phyloP scores from a whole-genome alignment of 2,797 vertebrate genomes.

The Rhincodon typus region DNA sequence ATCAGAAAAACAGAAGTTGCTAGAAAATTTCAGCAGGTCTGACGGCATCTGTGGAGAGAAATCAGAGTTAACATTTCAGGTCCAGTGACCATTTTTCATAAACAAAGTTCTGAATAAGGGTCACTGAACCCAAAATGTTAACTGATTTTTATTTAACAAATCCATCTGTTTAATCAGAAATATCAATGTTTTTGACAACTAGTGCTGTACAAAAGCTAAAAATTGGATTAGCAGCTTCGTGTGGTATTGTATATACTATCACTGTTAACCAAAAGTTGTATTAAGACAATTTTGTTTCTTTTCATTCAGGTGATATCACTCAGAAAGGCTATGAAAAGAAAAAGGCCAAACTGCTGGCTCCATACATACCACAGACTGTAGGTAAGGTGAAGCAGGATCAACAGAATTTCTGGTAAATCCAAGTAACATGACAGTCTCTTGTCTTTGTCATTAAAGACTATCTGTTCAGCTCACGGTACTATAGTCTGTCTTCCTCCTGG shows the following conservation, averaged over 20 bases:
- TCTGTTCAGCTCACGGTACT: not conserved
- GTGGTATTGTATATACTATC: not conserved
- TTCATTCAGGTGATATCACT: constrained; percentile 55
- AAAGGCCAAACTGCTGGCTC: constrained; percentile 52
- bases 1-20: too few relatives aligned
- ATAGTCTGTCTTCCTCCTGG: not conserved
- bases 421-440: not conserved
- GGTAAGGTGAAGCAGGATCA: constrained; percentile 43
- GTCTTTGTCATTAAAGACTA: not conserved
- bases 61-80: too few relatives aligned
- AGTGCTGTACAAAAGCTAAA: not conserved
- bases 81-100: too few relatives aligned
- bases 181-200: not conserved
- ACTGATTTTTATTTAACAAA: too few relatives aligned
- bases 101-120: too few relatives aligned
- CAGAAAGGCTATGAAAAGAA: constrained; percentile 59
- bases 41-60: too few relatives aligned
- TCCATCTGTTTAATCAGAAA: not conserved
- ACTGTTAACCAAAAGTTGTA: not conserved
- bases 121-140: too few relatives aligned
- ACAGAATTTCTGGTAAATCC: not conserved
- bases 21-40: too few relatives aligned
- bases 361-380: constrained; percentile 49
- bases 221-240: not conserved
- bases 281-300: constrained; percentile 32